Base-by-base conservation (phyloP, 1,140 invertebrate species). In the Stegodyphus dumicola region DNA sequence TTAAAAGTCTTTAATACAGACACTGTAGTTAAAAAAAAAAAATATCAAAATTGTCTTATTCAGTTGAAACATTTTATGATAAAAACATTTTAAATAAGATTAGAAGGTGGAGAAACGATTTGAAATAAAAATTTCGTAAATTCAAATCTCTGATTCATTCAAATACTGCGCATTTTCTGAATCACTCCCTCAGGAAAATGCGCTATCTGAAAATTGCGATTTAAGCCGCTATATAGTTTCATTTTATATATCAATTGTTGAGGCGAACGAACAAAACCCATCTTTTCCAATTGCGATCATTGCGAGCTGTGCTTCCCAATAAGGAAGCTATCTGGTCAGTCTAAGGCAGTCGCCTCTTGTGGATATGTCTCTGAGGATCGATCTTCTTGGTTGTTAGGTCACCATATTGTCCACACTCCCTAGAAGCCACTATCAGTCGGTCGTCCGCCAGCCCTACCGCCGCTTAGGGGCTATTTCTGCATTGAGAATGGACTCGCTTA, bases 341-440 rank as follows among this genome's bases (percentile, higher is more conserved):
- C 7, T 7, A 67, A 71, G 54, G 77, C 67, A 67, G 18, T 69
- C n/a, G 64, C 71, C 71, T 75, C 80, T 66, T 52, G 80, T 65
- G 66, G 53, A 56, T 48, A 69, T 85, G 73, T 85, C 81, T 85
- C 81, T 48, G 33, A 75, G 71, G 81, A 85, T 85, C 81, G 71
- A 81, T 81, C 78, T 69, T 53, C 17, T 56, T 56, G 74, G 80
- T 60, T 83, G 80, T 83, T 83, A 83, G 80, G 81, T 85, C 74
- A 85, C 73, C 81, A 77, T 85, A 85, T 76, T 85, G 81, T 85
- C 81, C 80, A 75, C 80, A 80, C 78, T 80, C 78, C 69, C 67
- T 73, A 33, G 54, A 60, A 73, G 78, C 69, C 70, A 52, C 78
- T 80, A 80, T 80, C 78, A 80, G n/a, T 60, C 66, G 49, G 52